phyloP scores from a whole-genome alignment of 2,888 invertebrate genomes.

The Desoria tigrina region DNA sequence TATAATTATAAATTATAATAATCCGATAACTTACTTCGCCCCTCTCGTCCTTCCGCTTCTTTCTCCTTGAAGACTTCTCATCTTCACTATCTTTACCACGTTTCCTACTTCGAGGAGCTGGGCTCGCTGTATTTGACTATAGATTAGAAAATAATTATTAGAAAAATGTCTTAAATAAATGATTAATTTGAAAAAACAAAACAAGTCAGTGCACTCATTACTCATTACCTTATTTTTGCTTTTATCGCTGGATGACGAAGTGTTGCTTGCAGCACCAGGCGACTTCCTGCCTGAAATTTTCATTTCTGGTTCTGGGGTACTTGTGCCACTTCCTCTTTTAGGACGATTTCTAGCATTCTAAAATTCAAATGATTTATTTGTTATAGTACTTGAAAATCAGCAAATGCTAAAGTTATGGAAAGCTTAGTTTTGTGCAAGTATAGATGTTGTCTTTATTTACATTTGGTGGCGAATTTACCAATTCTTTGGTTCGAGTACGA shows the following conservation, averaged over 20 bases:
- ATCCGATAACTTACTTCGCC: slow-evolving; percentile 59
- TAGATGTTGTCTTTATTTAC: slow-evolving; percentile 29
- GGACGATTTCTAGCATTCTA: slow-evolving; percentile 54
- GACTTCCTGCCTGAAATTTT: slow-evolving; percentile 55
- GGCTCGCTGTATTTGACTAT: slow-evolving; percentile 53
- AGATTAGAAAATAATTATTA: slow-evolving; percentile 21
- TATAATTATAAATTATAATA: not conserved
- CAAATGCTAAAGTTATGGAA: not conserved
- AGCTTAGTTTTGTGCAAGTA: too few species aligned
- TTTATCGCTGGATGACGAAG: slow-evolving; percentile 58
- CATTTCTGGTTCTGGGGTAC: slow-evolving; percentile 56
- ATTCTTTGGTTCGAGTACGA: slow-evolving; percentile 72
- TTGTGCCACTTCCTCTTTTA: slow-evolving; percentile 56
- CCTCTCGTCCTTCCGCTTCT: slow-evolving; percentile 64
- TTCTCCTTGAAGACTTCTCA: slow-evolving; percentile 63
- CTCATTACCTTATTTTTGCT: slow-evolving; percentile 56
- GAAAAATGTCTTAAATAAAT: not conserved
- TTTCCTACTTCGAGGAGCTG: slow-evolving; percentile 51
- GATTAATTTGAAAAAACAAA: slow-evolving; percentile 6
- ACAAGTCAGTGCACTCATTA: not conserved
- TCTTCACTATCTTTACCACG: slow-evolving; percentile 57
- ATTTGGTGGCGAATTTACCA: slow-evolving; percentile 57
- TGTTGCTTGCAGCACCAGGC: slow-evolving; percentile 55
- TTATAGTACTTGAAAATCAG: not conserved
- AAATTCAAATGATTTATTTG: slow-evolving; percentile 6